Evolutionary conservation across 2,888 invertebrate species (phyloP), one percentile per base, ranked within the genome.

Genomic region (Napeogenes inachia): DNA sequence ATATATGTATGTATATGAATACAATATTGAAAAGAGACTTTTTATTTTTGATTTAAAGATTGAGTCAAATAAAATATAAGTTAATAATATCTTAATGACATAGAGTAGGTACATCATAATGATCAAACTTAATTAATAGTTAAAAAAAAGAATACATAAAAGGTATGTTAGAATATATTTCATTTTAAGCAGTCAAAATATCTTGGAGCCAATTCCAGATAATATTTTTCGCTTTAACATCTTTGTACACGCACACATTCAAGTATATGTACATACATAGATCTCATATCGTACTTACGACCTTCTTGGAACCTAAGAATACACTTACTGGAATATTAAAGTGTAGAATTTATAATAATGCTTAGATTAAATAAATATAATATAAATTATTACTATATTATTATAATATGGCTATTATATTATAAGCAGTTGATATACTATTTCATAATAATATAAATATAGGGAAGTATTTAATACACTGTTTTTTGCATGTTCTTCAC

Each of bases 201-300:
- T 42, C 42, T 42, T 30, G 4, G 21, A 21, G 21, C 21, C 50
- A 3, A 12, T 30, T 50, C 50, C 56, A 67, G 58, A 64, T 59
- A 57, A 47, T 42, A 53, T 53, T 33, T 58, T 61, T 63, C 58
- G 10, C 62, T 65, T 61, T 67, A 71, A 70, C 47, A 75, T 78
- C 79, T 63, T 4, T 63, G 76, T 67, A 54, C 66, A 73, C 80
- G 67, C 76, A 68, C 81, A 83, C 79, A 81, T 73, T 67, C 59
- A 70, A 70, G 58, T 65, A 66, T 73, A 75, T 72, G 62, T 69
- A 71, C 70, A 79, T 83, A 79, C 79, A 80, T 76, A 79, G 77
- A 87, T 85, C 87, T 88, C 89, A 89, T 89, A 89, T 88, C 87
- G 85, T 82, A 88, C 87, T 84, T 89, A 88, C 85, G 88, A 79